Base-by-base conservation (phyloP, 2,797 vertebrate species). In the Monodelphis domestica region DNA sequence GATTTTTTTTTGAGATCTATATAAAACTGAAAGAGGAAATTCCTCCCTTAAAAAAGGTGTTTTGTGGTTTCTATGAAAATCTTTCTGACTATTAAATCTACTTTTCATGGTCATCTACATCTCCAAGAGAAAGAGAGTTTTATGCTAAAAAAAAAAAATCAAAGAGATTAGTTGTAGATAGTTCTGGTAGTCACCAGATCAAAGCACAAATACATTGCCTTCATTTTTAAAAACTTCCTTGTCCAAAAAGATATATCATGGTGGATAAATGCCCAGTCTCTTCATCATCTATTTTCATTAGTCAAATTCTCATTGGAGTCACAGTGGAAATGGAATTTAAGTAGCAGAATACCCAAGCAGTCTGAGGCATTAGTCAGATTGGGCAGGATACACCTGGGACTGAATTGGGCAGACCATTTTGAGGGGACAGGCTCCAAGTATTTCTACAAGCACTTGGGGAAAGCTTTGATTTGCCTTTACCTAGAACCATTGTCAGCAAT, bases 11-110 rank as follows among this genome's bases (percentile, higher is more conserved):
- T 96, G 93, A 97, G 15, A 89, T 96, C 94, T 97, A 95, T 95
- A 97, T 97, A 97, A 98, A 98, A 90, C n/a, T 97, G 33, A 97
- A 97, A 97, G 93, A 98, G 95, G 95, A 97, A 97, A 96, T 96
- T 97, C 57, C 87, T 97, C 95, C 90, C 96, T 97, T 97, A 91
- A 97, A 97, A 94, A 98, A 97, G 88, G 87, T 96, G 97, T 98
- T 91, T 89, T 97, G 94, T 98, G 93, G 94, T 97, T 98, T 98
- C 95, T 98, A 0, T 97, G 91, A 97, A 93, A 95, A 92, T 97
- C 94, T 97, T 97, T 1, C 93, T 91, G 95, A 45, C 28, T 94
- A n/a, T 93, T 96, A 95, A 96, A 97, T 89, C 11, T 95, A 55
- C 9, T 87, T 93, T 95, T 96, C 91, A 91, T 92, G 50, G 57